A percentile compares a stretch with the other conserved stretches of the same genome.
Evolutionary conservation across 2,888 invertebrate species (phyloP).

Genomic region (Monochamus alternatus): DNA sequence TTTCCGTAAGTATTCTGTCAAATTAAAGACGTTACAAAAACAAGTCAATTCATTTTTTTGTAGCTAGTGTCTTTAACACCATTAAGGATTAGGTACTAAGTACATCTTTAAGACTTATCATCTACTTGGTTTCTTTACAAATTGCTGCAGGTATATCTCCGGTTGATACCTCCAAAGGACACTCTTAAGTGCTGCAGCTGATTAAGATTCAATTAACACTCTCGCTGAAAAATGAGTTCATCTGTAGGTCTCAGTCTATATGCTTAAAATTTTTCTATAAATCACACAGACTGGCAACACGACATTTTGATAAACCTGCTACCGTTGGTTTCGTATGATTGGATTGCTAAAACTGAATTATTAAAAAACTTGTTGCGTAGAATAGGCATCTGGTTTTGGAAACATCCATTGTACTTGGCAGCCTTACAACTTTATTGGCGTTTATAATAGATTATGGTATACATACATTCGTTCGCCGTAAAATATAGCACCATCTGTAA

Average conservation of each 20-base stretch:
- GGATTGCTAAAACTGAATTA: no score
- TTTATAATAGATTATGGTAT: background rate
- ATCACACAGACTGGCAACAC: background rate
- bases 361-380: no score
- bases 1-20: no score
- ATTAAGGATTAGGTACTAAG: slow-evolving; percentile 24
- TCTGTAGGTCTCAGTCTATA: slow-evolving; percentile 14
- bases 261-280: slow-evolving; percentile 19
- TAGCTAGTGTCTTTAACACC: background rate
- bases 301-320: no score
- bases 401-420: no score
- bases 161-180: slow-evolving; percentile 26
- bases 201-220: slow-evolving; percentile 45
- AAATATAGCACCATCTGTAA: slow-evolving; percentile 47
- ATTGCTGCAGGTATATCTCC: slow-evolving; percentile 37
- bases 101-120: slow-evolving; percentile 34
- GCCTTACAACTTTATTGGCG: background rate
- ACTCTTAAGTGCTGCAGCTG: slow-evolving; percentile 42
- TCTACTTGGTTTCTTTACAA: slow-evolving; percentile 35
- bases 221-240: slow-evolving; percentile 52
- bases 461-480: slow-evolving; percentile 38
- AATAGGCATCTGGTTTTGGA: no score
- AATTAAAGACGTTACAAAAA: no score
- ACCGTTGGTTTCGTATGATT: no score
- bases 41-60: no score